Conservation (phyloP, 2,888 invertebrate genomes). For the Malthinus seriepunctatus region DNA sequence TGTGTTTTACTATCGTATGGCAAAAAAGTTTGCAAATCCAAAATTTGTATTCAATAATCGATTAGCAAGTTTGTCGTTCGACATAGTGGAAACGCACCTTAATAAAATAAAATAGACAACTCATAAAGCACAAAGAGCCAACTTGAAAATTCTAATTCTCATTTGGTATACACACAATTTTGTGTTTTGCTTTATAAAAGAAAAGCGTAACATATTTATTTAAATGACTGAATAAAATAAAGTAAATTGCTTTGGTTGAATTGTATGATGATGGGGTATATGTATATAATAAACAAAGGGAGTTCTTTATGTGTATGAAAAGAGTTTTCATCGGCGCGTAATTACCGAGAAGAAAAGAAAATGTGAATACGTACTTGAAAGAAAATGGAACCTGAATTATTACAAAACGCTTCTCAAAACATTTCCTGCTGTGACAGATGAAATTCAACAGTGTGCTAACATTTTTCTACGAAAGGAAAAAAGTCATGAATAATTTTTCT, state of each 20-base stretch:
- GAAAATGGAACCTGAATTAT: constrained; percentile 26
- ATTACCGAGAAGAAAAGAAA: constrained; percentile 22
- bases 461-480: too few species aligned
- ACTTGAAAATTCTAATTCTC: neutral
- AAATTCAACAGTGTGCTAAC: too few species aligned
- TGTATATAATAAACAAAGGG: neutral
- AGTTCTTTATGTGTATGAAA: constrained; percentile 4
- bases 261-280: neutral
- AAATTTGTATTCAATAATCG: too few species aligned
- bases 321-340: constrained; percentile 15
- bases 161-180: neutral
- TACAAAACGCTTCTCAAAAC: constrained; percentile 16
- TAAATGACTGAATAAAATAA: neutral
- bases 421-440: too few species aligned
- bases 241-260: neutral
- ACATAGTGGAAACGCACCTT: neutral
- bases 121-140: neutral
- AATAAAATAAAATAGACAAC: neutral
- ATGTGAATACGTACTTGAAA: constrained; percentile 22
- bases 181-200: neutral
- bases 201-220: neutral
- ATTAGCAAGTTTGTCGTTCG: too few species aligned
- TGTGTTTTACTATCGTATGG: too few species aligned
- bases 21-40: too few species aligned
- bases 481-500: too few species aligned